Percentiles rank a stretch among this genome's conserved stretches.
Evolutionary conservation across 2,797 vertebrate species (phyloP).

Genomic region (Argyrosomus regius): DNA sequence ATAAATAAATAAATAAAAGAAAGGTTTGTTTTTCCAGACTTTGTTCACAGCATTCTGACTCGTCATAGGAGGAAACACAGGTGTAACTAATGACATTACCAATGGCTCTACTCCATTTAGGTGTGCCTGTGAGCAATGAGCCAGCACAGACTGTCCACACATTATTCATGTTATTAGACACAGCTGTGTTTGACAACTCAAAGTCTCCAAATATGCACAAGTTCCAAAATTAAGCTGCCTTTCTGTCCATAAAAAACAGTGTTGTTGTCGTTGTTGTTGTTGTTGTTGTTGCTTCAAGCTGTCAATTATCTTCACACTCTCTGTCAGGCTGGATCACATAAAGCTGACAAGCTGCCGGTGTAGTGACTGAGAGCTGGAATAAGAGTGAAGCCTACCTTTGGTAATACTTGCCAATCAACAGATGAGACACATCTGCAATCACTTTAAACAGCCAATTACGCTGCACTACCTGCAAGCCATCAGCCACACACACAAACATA

Average conservation of each 20-base stretch:
- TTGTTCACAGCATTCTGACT: background rate
- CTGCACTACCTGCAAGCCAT: background rate
- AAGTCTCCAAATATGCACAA: background rate
- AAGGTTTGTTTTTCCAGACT: background rate
- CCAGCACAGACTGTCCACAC: background rate
- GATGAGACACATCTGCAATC: slow-evolving; percentile 21
- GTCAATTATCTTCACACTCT: slow-evolving; percentile 6
- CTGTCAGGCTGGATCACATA: slow-evolving; percentile 18
- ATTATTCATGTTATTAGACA: slow-evolving; percentile 7
- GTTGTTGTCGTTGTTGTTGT: too few species aligned
- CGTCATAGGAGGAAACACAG: background rate
- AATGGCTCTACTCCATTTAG: background rate
- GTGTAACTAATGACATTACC: background rate
- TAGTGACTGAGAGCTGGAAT: background rate
- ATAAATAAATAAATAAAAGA: too few species aligned
- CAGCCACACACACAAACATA: slow-evolving; percentile 11
- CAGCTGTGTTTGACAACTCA: background rate
- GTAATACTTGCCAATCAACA: slow-evolving; percentile 31
- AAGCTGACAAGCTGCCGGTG: background rate
- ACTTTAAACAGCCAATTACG: slow-evolving; percentile 13
- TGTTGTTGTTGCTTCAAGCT: slow-evolving; percentile 4
- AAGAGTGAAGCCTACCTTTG: slow-evolving; percentile 1
- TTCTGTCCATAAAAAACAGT: slow-evolving; percentile 4
- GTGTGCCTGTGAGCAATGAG: background rate
- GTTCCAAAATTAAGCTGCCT: background rate